Conservation (phyloP, 37 sponge, comb jelly and placozoan species). For the Crambe crambe region DNA sequence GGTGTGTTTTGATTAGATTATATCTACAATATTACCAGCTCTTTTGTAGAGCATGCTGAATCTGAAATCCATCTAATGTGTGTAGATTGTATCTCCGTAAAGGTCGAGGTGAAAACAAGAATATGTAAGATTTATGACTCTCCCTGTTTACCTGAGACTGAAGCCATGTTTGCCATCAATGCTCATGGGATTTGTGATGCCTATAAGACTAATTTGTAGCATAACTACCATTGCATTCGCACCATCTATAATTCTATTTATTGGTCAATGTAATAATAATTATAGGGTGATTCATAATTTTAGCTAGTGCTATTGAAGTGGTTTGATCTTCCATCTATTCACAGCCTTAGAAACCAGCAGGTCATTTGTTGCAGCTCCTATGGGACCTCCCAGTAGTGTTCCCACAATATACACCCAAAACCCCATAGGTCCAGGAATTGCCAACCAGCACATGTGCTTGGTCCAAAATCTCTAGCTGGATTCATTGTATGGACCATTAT, state of each 20-base stretch:
- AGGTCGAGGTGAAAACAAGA: constrained; percentile 97
- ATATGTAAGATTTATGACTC: constrained; percentile 99
- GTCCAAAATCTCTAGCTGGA: constrained; percentile 81
- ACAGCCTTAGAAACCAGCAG: no score
- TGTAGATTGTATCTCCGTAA: constrained; percentile 94
- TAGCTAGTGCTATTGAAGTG: no score
- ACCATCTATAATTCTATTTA: no score
- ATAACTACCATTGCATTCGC: no score
- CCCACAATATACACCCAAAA: constrained; percentile 69
- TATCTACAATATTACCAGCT: not conserved
- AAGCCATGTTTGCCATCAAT: constrained; percentile 99
- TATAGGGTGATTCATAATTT: no score
- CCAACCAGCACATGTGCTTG: constrained; percentile 55
- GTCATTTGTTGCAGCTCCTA: constrained; percentile 49
- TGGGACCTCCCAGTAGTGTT: constrained; percentile 40
- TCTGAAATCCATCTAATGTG: no score
- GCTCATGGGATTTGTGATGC: constrained; percentile 96
- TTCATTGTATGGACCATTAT: constrained; percentile 55
- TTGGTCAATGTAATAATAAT: no score
- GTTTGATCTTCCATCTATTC: no score
- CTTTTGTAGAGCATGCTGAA: no score
- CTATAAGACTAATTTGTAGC: constrained; percentile 40
- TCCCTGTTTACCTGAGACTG: constrained; percentile 97
- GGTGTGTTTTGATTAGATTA: constrained; percentile 37
- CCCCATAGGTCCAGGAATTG: constrained; percentile 62